phyloP scores from a whole-genome alignment of 2,888 invertebrate genomes.

The Axea sp. region DNA sequence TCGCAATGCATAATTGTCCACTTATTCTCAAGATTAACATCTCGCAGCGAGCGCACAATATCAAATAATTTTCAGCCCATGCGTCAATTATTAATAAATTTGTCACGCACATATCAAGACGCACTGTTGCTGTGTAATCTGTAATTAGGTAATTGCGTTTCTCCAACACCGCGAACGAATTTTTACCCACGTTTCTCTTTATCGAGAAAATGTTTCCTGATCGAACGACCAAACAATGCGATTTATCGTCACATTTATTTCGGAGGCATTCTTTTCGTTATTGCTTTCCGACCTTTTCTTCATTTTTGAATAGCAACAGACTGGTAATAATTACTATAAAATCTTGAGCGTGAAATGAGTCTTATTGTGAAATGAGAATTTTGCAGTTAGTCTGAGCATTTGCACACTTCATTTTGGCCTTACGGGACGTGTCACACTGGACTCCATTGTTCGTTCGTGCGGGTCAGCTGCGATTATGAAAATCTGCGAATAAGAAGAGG shows the following conservation, averaged over 20 bases:
- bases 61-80: slow-evolving; percentile 1
- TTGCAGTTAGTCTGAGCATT: slow-evolving; percentile 6
- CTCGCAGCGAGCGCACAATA: slow-evolving; percentile 11
- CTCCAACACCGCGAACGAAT: background rate
- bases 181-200: no score
- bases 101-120: slow-evolving; percentile 10
- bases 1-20: background rate
- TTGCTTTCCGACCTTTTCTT: background rate
- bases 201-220: background rate
- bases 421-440: slow-evolving; percentile 47
- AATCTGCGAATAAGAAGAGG: slow-evolving; percentile 58
- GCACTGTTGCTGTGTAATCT: background rate
- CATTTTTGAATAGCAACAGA: background rate
- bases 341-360: slow-evolving; percentile 18
- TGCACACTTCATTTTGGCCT: slow-evolving; percentile 27
- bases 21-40: slow-evolving; percentile 34
- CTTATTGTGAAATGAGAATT: slow-evolving; percentile 15
- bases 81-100: slow-evolving; percentile 24
- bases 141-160: slow-evolving; percentile 6
- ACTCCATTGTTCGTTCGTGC: slow-evolving; percentile 40
- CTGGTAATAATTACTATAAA: slow-evolving; percentile 8
- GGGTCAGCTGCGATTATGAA: slow-evolving; percentile 57
- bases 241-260: background rate
- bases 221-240: background rate
- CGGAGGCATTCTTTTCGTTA: background rate